Base-by-base conservation (phyloP, 2,797 vertebrate species). In the Gallinago nigripennis region DNA sequence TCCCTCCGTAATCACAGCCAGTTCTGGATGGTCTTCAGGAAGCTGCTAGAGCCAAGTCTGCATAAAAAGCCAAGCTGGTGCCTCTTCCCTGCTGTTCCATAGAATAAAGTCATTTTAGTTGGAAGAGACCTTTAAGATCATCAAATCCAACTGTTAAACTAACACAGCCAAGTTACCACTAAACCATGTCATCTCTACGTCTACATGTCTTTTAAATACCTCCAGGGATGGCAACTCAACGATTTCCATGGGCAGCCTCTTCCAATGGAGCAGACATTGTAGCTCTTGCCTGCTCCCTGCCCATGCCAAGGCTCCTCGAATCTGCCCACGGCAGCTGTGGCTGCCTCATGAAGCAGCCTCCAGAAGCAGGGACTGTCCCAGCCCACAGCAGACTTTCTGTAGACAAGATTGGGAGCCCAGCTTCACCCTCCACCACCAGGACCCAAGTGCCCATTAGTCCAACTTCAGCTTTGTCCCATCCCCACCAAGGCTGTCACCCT, bases 351-450 rank as follows among this genome's bases (percentile, higher is more conserved):
- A 30, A 75, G 69, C 56, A 68, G 46, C 51, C 13, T 58, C 9
- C 58, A 72, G 68, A 45, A 50, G 43, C 21, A 35, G 28, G 16
- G 79, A 25, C 46, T 4, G 4, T 20, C 19, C 27, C 31, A 58
- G 17, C 18, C 39, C 51, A 60, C 11, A 57, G 9, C 35, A 56
- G n/a, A 23, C 16, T 73, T 84, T 53, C 63, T 15, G 43, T 33
- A 53, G 31, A n/a, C 53, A 39, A 0, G 1, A 2, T 0, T 12
- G 4, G 5, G 37, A 92, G 43, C 28, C 2, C 16, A 7, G 18
- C 30, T 70, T 79, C 4, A 1, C 28, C 15, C 27, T 66, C 17
- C 6, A 30, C 28, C 33, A 7, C 13, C 28, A 37, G 41, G 18
- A 81, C 30, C 50, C 5, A 7, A 3, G 3, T 6, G 5, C 8